These are phyloP conservation scores for Amiota mariae DNA, from an alignment of 2,888 invertebrate genomes.

Conservation along the genomic window DNA sequence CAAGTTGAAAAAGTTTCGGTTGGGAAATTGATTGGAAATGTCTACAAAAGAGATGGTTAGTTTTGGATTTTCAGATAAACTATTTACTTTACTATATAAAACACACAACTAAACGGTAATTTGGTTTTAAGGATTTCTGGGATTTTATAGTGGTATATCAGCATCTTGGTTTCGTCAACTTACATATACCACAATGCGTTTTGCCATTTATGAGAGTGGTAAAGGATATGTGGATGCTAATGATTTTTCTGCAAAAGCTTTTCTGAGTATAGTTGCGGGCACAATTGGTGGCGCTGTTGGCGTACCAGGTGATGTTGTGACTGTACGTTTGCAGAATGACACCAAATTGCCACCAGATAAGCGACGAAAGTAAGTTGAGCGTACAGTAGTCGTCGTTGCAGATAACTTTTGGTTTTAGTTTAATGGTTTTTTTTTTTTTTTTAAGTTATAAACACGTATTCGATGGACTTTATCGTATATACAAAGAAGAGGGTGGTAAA, in stretches of 20 bases:
- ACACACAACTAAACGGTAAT: neutral
- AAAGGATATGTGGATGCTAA: slow-evolving; percentile 76
- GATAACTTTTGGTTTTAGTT: neutral
- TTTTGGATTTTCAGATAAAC: too few relatives aligned
- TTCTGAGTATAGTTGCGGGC: slow-evolving; percentile 90
- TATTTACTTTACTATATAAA: too few relatives aligned
- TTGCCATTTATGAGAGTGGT: slow-evolving; percentile 81
- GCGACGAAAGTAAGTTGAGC: slow-evolving; percentile 87
- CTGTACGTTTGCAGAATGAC: slow-evolving; percentile 99
- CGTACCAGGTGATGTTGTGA: slow-evolving; percentile 95
- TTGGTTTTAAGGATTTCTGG: slow-evolving; percentile 74
- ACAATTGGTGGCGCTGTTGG: slow-evolving; percentile 92
- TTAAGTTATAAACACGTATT: slow-evolving; percentile 96
- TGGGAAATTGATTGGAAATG: slow-evolving; percentile 77
- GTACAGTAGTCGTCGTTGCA: too few relatives aligned
- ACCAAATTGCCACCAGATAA: slow-evolving; percentile 87
- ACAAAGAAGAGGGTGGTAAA: slow-evolving; percentile 83
- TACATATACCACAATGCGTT: slow-evolving; percentile 93
- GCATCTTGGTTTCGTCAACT: slow-evolving; percentile 92
- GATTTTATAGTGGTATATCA: slow-evolving; percentile 94
- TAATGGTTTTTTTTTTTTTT: neutral
- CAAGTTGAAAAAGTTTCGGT: slow-evolving; percentile 79
- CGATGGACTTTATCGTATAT: slow-evolving; percentile 89
- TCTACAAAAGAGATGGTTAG: slow-evolving; percentile 39
- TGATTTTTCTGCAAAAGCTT: slow-evolving; percentile 75